phyloP scores from a whole-genome alignment of 2,888 invertebrate species.

The Hirudinaria manillensis region DNA sequence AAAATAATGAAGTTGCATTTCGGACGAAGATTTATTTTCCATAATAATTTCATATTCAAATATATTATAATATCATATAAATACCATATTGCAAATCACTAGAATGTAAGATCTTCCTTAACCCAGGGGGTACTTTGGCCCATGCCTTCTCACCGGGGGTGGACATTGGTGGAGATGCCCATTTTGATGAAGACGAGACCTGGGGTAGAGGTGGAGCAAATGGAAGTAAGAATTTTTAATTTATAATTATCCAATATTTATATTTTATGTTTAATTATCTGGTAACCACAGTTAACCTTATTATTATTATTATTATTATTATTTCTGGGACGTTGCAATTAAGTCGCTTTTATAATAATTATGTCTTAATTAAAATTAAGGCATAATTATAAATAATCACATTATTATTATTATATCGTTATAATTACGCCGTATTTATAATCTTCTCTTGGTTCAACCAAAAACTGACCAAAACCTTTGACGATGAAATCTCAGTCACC shows the following conservation, averaged over 20 bases:
- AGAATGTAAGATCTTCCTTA: too few relatives aligned
- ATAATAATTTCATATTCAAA: too few relatives aligned
- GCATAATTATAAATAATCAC: too few relatives aligned
- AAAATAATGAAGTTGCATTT: too few relatives aligned
- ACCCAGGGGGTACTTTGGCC: conserved; percentile 23
- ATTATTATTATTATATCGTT: neutral
- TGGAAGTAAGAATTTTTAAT: neutral
- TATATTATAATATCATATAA: too few relatives aligned
- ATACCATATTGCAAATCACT: too few relatives aligned
- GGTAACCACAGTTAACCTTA: too few relatives aligned
- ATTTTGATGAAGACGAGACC: conserved; percentile 30
- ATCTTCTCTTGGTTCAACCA: neutral
- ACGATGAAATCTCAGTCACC: conserved; percentile 45
- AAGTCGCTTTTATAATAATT: too few relatives aligned
- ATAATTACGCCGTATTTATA: neutral
- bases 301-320: too few relatives aligned
- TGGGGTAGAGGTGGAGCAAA: conserved; percentile 12
- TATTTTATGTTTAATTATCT: too few relatives aligned
- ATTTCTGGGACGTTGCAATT: too few relatives aligned
- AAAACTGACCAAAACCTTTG: neutral
- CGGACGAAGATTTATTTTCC: too few relatives aligned
- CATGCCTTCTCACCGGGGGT: conserved; percentile 31
- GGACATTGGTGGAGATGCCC: conserved; percentile 28
- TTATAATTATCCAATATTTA: neutral
- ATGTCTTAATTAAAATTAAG: neutral